phyloP scores from a whole-genome alignment of 2,888 invertebrate species.

The Agelastica alni region DNA sequence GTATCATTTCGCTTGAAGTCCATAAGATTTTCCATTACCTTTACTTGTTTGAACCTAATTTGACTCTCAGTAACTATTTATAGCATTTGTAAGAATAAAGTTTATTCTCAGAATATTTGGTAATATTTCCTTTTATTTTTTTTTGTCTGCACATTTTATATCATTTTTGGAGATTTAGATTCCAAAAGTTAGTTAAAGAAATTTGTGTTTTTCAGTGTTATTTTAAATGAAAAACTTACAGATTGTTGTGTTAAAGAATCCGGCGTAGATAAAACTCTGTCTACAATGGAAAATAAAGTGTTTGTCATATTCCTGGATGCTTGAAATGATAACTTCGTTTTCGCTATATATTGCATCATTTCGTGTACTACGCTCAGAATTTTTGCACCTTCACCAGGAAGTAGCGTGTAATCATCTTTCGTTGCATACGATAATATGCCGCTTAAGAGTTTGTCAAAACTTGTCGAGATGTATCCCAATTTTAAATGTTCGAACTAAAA shows the following conservation, averaged over 20 bases:
- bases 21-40: too few species aligned
- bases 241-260: conserved; percentile 73
- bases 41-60: too few species aligned
- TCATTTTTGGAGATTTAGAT: too few species aligned
- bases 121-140: too few species aligned
- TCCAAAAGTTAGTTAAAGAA: too few species aligned
- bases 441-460: conserved; percentile 61
- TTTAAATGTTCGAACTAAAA: conserved; percentile 61
- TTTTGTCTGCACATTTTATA: too few species aligned
- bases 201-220: too few species aligned
- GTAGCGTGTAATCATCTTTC: conserved; percentile 32
- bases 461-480: conserved; percentile 68
- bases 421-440: conserved; percentile 62
- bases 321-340: conserved; percentile 24
- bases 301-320: conserved; percentile 57
- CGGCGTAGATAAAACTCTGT: conserved; percentile 67
- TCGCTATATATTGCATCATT: conserved; percentile 62
- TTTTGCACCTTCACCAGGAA: conserved; percentile 70
- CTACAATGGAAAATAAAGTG: conserved; percentile 65
- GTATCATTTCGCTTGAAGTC: too few species aligned
- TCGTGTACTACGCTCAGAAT: conserved; percentile 63
- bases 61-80: too few species aligned
- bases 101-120: too few species aligned
- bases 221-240: conserved; percentile 61
- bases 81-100: too few species aligned